Conservation (phyloP, 1,140 invertebrate species). For the Medauroidea extradentata region DNA sequence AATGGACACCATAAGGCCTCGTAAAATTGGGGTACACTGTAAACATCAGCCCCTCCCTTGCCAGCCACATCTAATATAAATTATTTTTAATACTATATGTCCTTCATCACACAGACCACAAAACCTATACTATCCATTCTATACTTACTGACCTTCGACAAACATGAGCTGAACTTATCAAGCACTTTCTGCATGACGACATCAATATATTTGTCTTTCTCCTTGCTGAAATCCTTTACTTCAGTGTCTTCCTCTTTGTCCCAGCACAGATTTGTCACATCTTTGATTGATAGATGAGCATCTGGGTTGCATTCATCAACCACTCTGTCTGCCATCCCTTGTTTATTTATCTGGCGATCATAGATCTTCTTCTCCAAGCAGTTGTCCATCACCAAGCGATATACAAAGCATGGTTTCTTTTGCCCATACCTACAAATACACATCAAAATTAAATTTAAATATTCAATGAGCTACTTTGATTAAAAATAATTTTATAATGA, state of each 20-base stretch:
- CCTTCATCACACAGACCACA: too few species aligned
- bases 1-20: too few species aligned
- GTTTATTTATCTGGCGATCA: conserved; percentile 96
- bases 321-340: conserved; percentile 94
- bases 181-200: conserved; percentile 73
- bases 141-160: conserved; percentile 57
- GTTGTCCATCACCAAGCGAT: conserved; percentile 94
- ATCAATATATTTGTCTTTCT: conserved; percentile 73
- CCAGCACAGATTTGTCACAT: conserved; percentile 89
- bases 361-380: conserved; percentile 98
- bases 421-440: conserved; percentile 74
- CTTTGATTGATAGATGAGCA: conserved; percentile 89
- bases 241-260: conserved; percentile 83
- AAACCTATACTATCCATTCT: too few species aligned
- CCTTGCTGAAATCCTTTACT: conserved; percentile 61
- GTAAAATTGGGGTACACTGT: too few species aligned
- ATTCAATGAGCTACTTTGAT: too few species aligned
- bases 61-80: too few species aligned
- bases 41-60: too few species aligned
- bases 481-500: too few species aligned
- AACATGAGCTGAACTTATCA: conserved; percentile 58
- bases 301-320: conserved; percentile 98
- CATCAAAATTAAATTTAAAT: too few species aligned
- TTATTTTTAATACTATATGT: too few species aligned
- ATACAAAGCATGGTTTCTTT: conserved; percentile 90